Conservation (phyloP, 1,140 invertebrate genomes). For the Drosophila novamexicana region DNA sequence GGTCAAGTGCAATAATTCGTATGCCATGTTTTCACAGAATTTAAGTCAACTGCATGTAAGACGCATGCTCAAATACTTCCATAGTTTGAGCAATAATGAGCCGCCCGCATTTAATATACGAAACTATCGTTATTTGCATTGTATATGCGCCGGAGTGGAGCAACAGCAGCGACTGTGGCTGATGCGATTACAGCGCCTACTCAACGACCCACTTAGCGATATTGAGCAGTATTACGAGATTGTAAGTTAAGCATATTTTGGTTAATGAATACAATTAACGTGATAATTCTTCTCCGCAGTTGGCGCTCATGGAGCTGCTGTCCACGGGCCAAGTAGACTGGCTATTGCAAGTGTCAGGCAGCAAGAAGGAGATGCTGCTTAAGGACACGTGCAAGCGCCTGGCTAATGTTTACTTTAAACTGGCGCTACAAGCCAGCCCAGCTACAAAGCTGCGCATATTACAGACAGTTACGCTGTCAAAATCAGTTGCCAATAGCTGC, state of each 20-base stretch:
- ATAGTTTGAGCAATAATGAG: constrained; percentile 17
- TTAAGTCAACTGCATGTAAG: constrained; percentile 51
- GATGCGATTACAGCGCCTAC: constrained; percentile 28
- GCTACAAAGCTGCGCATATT: constrained; percentile 33
- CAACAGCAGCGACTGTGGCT: constrained; percentile 33
- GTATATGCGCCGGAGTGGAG: constrained; percentile 7
- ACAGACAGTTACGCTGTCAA: constrained; percentile 7
- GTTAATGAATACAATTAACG: neutral
- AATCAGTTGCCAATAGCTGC: neutral
- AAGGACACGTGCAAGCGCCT: constrained; percentile 13
- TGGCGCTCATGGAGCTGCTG: constrained; percentile 43
- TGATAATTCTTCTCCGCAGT: constrained; percentile 5
- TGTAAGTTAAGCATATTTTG: constrained; percentile 24
- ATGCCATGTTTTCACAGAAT: constrained; percentile 47
- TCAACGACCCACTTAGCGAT: constrained; percentile 10
- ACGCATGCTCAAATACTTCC: constrained; percentile 56
- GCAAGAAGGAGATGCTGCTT: constrained; percentile 19
- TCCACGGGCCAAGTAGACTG: constrained; percentile 17
- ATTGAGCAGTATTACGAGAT: constrained; percentile 57
- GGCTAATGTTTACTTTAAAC: constrained; percentile 38
- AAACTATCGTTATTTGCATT: constrained; percentile 42
- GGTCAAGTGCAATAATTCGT: constrained; percentile 51
- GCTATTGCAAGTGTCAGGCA: constrained; percentile 18
- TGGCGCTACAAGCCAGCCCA: constrained; percentile 6
- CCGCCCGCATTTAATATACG: constrained; percentile 13